Evolutionary conservation across 2,113 vertebrate species (phyloP).

Genomic region (Chloebia gouldiae): DNA sequence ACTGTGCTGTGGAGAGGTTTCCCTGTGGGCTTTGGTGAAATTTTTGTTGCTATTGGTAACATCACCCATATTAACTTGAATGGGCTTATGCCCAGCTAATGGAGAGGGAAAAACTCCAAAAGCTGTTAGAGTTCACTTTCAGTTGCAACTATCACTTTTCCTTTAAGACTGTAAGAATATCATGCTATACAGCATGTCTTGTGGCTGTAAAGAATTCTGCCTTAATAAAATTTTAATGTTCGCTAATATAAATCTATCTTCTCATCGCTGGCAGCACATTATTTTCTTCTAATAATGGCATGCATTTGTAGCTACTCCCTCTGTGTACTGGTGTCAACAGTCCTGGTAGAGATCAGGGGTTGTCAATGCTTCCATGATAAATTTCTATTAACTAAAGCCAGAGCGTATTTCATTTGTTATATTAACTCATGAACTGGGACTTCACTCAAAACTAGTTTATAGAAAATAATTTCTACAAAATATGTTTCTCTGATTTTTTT

Average conservation of each 20-base stretch:
- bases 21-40: background rate
- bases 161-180: background rate
- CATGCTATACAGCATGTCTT: background rate
- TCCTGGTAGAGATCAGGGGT: background rate
- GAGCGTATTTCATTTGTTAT: background rate
- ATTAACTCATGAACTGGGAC: background rate
- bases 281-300: background rate
- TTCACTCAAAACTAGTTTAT: background rate
- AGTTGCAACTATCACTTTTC: background rate
- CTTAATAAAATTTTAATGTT: background rate
- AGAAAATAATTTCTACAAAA: background rate
- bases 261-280: background rate
- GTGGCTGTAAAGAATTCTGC: background rate
- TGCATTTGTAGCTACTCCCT: background rate
- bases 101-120: background rate
- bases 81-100: background rate
- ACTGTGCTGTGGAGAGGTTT: background rate
- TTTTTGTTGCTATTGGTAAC: background rate
- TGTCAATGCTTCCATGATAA: background rate
- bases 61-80: background rate
- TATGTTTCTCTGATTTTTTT: background rate
- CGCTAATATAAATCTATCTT: background rate
- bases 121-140: background rate
- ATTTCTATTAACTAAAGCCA: background rate
- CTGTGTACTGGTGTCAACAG: background rate